A percentile compares a stretch with the other conserved stretches of the same genome.
Conservation (phyloP, 2,888 invertebrate species). For the Bombyx huttoni region DNA sequence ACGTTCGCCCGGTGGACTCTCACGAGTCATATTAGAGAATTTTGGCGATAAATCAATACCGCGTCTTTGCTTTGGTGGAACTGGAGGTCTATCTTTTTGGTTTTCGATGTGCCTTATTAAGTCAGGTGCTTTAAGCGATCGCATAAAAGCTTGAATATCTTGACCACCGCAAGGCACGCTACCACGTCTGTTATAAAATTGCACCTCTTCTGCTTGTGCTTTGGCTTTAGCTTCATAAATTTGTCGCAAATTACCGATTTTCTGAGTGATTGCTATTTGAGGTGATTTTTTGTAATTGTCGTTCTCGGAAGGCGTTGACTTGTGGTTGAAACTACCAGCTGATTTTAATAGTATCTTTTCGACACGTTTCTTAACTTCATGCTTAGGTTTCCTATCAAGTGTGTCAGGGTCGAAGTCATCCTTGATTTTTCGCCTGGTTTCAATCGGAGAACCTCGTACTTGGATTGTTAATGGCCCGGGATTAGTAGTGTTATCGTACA, state of each 20-base stretch:
- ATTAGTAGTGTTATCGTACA: slow-evolving; percentile 70
- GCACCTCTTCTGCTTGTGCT: slow-evolving; percentile 35
- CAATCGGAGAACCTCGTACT: slow-evolving; percentile 81
- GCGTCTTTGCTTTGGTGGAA: slow-evolving; percentile 50
- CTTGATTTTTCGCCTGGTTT: slow-evolving; percentile 75
- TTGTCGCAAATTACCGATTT: slow-evolving; percentile 81
- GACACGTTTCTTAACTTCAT: slow-evolving; percentile 47
- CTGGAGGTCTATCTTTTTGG: slow-evolving; percentile 50
- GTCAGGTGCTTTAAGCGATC: slow-evolving; percentile 41
- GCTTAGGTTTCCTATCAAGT: slow-evolving; percentile 80
- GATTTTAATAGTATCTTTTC: slow-evolving; percentile 75
- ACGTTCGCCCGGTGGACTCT: slow-evolving; percentile 44
- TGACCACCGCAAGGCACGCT: slow-evolving; percentile 44
- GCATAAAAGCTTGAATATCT: slow-evolving; percentile 39
- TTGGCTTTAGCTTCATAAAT: slow-evolving; percentile 82
- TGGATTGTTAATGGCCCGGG: slow-evolving; percentile 87
- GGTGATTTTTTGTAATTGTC: slow-evolving; percentile 31
- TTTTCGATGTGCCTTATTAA: slow-evolving; percentile 39
- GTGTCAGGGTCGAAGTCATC: slow-evolving; percentile 90
- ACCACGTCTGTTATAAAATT: slow-evolving; percentile 45
- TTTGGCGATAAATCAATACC: slow-evolving; percentile 35
- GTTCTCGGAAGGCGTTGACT: slow-evolving; percentile 38
- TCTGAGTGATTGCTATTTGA: slow-evolving; percentile 61
- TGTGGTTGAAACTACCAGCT: slow-evolving; percentile 80
- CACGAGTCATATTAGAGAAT: slow-evolving; percentile 26